Evolutionary conservation across 2,888 invertebrate genomes (phyloP), one percentile per base, ranked within the genome.

Genomic region (Athetis lepigone): DNA sequence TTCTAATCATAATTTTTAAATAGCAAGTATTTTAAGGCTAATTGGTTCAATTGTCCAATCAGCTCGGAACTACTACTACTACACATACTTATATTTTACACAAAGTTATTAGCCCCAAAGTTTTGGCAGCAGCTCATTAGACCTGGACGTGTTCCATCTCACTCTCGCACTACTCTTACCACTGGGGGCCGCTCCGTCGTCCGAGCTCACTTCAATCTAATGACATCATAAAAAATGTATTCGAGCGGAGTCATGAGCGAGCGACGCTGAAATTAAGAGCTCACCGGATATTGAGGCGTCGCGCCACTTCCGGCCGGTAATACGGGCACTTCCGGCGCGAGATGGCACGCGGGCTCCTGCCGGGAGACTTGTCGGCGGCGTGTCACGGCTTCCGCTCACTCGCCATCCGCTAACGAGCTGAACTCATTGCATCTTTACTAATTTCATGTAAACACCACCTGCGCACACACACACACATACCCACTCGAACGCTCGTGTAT

Each of bases 211-310:
- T 27, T 43, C 27, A 40, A 23, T 37, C 40, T 19, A 68, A 62
- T 68, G 46, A 61, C 52, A 50, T 49, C 36, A 52, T 67, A 54
- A 68, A 58, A 70, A 66, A 54, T 27, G 45, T 47, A 21, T 49
- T 50, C 21, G 19, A 46, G 11, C 23, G 63, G 46, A 59, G 43
- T 51, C 23, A 36, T 36, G 43, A 55, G 36, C 29, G 50, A 19
- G 36, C 29, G 50, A 19, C 29, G 23, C 42, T 45, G 51, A 21
- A 63, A 75, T 75, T 59, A 75, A 63, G 21, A 71, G 54, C 39
- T 29, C 16, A 13, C 47, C 63, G 72, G 63, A 71, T 75, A 70
- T 71, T 71, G 72, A 67, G 58, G 63, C 55, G 57, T 43, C 58
- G 45, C 60, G 16, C 37, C 33, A 61, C 63, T 49, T 76, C 75